A percentile compares a stretch with the other conserved stretches of the same genome.
These are phyloP conservation scores for Eolophus roseicapilla DNA, from an alignment of 2,113 vertebrate species.

Conservation along the genomic window DNA sequence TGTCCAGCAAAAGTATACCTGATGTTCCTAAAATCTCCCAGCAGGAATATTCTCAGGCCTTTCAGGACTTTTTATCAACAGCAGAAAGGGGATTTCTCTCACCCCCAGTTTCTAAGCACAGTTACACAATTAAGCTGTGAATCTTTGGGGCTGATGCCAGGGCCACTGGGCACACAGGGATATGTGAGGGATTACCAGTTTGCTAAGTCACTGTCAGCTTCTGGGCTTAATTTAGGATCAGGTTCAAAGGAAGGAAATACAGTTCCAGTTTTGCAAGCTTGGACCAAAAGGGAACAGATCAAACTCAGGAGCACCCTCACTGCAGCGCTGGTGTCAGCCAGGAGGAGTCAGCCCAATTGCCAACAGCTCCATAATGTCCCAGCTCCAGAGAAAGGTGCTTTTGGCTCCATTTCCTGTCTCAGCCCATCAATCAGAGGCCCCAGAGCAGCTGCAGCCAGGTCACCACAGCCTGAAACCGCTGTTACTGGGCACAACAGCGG, in stretches of 20 bases:
- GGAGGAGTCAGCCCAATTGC: neutral
- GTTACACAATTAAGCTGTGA: neutral
- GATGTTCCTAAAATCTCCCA: neutral
- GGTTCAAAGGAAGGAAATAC: neutral
- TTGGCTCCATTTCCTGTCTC: neutral
- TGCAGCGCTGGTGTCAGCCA: neutral
- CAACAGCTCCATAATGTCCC: neutral
- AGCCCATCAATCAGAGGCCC: neutral
- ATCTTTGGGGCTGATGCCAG: neutral
- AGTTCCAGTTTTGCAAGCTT: neutral
- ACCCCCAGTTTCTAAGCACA: neutral
- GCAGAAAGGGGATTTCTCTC: neutral
- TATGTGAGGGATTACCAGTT: neutral
- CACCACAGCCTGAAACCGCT: neutral
- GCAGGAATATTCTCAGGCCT: neutral
- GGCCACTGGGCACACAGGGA: neutral
- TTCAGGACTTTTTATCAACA: neutral
- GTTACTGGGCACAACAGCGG: neutral
- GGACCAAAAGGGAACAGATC: neutral
- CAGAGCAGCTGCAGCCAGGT: neutral
- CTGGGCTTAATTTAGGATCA: neutral
- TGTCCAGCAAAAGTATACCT: neutral
- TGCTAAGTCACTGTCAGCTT: neutral
- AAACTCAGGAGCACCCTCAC: neutral
- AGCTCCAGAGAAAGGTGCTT: neutral